Evolutionary conservation across 2,113 vertebrate species (phyloP).

Genomic region (Polypterus bichir): DNA sequence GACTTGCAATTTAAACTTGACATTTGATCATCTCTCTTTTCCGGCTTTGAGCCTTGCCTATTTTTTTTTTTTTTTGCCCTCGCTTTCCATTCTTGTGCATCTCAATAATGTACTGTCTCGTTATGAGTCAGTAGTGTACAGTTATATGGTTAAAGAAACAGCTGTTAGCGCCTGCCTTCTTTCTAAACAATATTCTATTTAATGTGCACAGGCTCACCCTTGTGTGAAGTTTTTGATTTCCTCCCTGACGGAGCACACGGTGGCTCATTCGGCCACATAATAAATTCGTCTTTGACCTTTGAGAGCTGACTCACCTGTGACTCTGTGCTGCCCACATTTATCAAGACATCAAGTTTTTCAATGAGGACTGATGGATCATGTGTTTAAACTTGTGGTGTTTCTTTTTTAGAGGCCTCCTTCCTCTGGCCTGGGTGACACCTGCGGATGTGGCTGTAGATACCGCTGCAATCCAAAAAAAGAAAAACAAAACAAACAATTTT

Average conservation of each 20-base stretch:
- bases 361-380: constrained; percentile 47
- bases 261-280: too few species aligned
- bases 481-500: not conserved
- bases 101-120: too few species aligned
- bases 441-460: constrained; percentile 28
- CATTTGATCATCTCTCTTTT: too few species aligned
- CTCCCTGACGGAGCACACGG: constrained; percentile 13
- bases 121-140: too few species aligned
- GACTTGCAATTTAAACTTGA: too few species aligned
- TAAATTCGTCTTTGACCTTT: constrained; percentile 24
- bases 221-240: constrained; percentile 36
- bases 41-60: too few species aligned
- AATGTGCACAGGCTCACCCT: not conserved
- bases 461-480: constrained; percentile 33
- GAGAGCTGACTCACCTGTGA: constrained; percentile 39
- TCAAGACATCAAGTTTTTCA: constrained; percentile 43
- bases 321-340: constrained; percentile 21
- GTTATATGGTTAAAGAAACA: too few species aligned
- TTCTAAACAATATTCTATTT: not conserved
- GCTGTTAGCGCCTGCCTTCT: too few species aligned
- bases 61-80: too few species aligned
- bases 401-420: constrained; percentile 44
- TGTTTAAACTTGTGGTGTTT: constrained; percentile 68
- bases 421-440: constrained; percentile 22
- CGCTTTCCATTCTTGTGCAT: too few species aligned